Base-by-base conservation (phyloP, 2,888 invertebrate species). In the Drosophila limbata region DNA sequence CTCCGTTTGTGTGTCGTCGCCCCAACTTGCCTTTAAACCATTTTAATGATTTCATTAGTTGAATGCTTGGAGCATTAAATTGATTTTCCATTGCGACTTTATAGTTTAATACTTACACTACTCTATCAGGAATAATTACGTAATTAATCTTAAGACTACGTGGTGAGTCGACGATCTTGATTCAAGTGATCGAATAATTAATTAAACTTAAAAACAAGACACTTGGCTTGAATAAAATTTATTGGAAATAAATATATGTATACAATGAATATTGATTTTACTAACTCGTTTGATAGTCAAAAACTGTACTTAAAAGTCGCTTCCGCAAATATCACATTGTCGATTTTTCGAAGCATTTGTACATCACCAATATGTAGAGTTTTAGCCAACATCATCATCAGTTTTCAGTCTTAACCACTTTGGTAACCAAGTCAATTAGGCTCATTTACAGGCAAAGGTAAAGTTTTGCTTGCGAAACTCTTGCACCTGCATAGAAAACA, bases 41-140 rank as follows among this genome's bases (percentile, higher is more conserved):
- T 83, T 85, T 87, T 87, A 85, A 85, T 85, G 85, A 85, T 85
- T 85, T 84, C 87, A 85, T 85, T 87, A 86, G 81, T 77, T 68
- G 55, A 64, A 63, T 59, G 39, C 56, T 44, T 47, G 19, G 9
- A 65, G 56, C 48, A 51, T 11, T 8, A 64, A 80, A 81, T 82
- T 80, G 75, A 84, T 74, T 87, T 83, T 84, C 15, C 52, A 68
- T 48, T 62, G 15, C 10, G 11, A 21, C 19, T 48, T 17, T 31
- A 45, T 19, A 60, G 45, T 21, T 8, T 13, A 3, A 13, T 21
- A 11, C 1, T 19, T 2, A 9, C 13, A 35, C 13, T 35, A 1
- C 0, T 13, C 4, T n/a, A 0, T 3, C 5, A n/a, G 25, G 25
- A 5, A 5, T 25, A 11, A 70, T 31, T 15, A 8, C 15, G 40